Conservation (phyloP, 2,888 invertebrate species). For the Mantis religiosa region DNA sequence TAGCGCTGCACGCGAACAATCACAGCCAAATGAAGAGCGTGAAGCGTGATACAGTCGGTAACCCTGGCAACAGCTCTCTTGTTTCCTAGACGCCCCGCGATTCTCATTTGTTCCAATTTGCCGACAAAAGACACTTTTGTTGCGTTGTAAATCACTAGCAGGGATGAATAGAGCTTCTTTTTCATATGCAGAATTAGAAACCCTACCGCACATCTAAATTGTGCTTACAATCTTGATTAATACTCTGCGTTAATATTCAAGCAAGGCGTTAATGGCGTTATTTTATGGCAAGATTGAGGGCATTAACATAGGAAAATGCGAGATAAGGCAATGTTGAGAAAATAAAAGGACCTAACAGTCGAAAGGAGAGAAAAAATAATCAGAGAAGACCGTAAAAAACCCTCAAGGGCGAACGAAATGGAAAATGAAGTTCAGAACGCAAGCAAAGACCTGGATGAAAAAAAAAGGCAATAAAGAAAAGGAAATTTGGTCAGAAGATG, state of each 20-base stretch:
- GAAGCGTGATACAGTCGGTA: background rate
- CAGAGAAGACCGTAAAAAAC: background rate
- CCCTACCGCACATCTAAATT: background rate
- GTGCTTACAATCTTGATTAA: background rate
- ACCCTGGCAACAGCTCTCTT: background rate
- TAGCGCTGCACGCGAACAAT: background rate
- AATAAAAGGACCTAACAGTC: background rate
- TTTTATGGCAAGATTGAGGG: background rate
- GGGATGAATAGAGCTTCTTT: background rate
- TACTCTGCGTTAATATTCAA: background rate
- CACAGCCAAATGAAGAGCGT: background rate
- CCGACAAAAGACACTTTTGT: background rate
- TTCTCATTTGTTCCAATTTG: background rate
- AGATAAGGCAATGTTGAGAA: background rate
- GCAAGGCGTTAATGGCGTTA: background rate
- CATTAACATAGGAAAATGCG: background rate
- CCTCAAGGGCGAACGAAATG: background rate
- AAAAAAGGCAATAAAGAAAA: background rate
- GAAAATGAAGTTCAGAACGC: background rate
- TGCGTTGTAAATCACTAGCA: background rate
- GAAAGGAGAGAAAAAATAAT: background rate
- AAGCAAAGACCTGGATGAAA: background rate
- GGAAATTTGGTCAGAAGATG: too few relatives aligned
- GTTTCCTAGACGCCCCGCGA: background rate
- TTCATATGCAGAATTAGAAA: background rate